Conservation (phyloP, 2,113 vertebrate genomes). For the Zapornia atra region DNA sequence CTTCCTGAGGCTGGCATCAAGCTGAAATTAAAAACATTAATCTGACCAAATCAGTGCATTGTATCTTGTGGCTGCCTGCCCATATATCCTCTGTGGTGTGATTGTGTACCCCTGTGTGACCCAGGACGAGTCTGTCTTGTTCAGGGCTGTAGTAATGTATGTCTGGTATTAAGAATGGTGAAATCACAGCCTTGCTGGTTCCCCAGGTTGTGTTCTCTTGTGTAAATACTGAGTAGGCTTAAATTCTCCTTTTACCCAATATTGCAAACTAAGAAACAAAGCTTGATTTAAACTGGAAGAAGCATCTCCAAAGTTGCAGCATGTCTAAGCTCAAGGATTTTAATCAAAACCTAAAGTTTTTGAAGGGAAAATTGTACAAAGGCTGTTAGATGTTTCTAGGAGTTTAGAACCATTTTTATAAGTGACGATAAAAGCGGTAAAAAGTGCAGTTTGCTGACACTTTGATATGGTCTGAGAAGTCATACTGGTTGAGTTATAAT, state of each 20-base stretch:
- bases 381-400: neutral
- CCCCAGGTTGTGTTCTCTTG: neutral
- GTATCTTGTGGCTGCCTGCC: neutral
- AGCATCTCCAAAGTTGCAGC: neutral
- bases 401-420: neutral
- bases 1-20: neutral
- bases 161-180: neutral
- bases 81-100: neutral
- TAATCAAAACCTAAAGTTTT: neutral
- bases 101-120: neutral
- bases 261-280: neutral
- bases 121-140: constrained; percentile 2
- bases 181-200: constrained; percentile 18
- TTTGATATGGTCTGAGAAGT: neutral
- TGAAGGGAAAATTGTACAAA: neutral
- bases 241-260: neutral
- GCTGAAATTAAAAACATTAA: neutral
- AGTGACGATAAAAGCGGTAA: neutral
- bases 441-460: neutral
- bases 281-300: neutral
- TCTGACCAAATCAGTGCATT: neutral
- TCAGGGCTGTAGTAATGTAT: neutral
- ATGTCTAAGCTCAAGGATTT: neutral
- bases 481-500: neutral
- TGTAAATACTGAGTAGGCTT: neutral